Conservation (phyloP, 2,888 invertebrate genomes). For the Cataglyphis rosenhaueri region DNA sequence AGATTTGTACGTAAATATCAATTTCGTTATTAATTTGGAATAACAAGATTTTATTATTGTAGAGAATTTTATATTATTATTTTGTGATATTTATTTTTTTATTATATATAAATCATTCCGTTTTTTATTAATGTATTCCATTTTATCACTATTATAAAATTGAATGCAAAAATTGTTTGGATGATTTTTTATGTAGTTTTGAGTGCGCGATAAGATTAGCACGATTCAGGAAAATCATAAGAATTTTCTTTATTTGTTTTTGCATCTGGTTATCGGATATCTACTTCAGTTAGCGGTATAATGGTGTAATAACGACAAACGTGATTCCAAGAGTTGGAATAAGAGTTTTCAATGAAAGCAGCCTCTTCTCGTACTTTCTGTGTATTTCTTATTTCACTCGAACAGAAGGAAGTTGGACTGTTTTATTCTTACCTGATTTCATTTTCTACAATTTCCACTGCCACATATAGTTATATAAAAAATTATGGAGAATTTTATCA, state of each 20-base stretch:
- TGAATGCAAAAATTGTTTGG: not conserved
- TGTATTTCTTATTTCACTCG: conserved; percentile 33
- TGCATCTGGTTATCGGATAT: not conserved
- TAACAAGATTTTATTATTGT: not conserved
- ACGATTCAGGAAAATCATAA: not conserved
- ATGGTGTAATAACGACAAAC: conserved; percentile 50
- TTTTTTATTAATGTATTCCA: not conserved
- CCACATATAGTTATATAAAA: conserved; percentile 38
- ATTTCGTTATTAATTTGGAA: not conserved
- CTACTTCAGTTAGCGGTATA: conserved; percentile 3
- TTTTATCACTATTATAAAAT: conserved; percentile 22
- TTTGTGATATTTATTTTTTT: not conserved
- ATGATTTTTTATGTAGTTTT: not conserved
- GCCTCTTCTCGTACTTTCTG: conserved; percentile 32
- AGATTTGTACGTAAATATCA: not conserved
- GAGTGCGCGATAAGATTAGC: not conserved
- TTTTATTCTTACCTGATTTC: conserved; percentile 26
- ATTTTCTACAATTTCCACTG: conserved; percentile 14
- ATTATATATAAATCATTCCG: not conserved
- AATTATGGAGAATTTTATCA: not conserved
- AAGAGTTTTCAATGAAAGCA: conserved; percentile 44
- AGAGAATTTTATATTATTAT: not conserved
- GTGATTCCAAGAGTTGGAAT: conserved; percentile 39
- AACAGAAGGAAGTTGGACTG: conserved; percentile 1
- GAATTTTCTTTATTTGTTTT: conserved; percentile 26